Percentiles rank a stretch among this genome's conserved stretches.
Conservation (phyloP, 2,113 vertebrate genomes). For the Heterochromis multidens region DNA sequence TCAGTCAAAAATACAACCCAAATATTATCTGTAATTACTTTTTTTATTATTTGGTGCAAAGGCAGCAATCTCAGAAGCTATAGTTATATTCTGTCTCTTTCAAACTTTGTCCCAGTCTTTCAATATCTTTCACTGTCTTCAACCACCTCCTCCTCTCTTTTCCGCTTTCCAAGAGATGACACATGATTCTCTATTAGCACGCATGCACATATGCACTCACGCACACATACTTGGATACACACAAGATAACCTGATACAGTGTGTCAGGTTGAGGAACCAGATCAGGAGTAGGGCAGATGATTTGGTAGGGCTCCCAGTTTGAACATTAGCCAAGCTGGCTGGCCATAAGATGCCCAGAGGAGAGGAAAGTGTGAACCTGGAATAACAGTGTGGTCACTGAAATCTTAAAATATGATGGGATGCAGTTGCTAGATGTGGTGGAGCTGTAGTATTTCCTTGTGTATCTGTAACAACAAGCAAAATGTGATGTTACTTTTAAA, state of each 20-base stretch:
- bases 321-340: slow-evolving; percentile 27
- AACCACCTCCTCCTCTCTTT: not conserved
- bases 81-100: not conserved
- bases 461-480: not conserved
- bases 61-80: not conserved
- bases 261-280: slow-evolving; percentile 52
- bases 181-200: slow-evolving; percentile 54
- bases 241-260: slow-evolving; percentile 52
- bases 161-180: slow-evolving; percentile 53
- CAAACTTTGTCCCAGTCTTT: not conserved
- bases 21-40: not conserved
- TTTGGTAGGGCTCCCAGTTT: slow-evolving; percentile 43
- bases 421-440: not conserved
- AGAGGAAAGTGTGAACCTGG: slow-evolving; percentile 14
- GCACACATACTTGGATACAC: slow-evolving; percentile 20
- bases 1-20: not conserved
- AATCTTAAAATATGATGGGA: not conserved
- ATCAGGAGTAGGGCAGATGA: slow-evolving; percentile 46
- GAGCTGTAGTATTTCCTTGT: not conserved
- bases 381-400: not conserved
- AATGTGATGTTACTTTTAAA: not conserved
- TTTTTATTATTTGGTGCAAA: not conserved
- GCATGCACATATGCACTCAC: slow-evolving; percentile 11
- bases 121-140: not conserved
- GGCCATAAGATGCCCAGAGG: not conserved